Evolutionary conservation across 2,888 invertebrate genomes (phyloP).

Genomic region (Caprella mutica): DNA sequence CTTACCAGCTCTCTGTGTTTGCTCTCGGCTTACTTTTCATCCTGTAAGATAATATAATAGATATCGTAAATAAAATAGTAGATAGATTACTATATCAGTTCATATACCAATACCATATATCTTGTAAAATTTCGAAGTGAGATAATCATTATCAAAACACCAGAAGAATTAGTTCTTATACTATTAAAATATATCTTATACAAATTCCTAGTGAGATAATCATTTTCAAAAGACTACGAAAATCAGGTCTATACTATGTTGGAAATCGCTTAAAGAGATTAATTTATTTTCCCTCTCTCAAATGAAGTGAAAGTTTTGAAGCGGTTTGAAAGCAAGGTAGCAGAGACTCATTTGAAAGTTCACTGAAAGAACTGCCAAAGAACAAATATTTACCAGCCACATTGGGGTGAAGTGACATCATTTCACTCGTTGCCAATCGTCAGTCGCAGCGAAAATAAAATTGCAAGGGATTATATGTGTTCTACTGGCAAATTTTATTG

Average conservation of each 20-base stretch:
- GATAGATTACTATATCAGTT: constrained; percentile 9
- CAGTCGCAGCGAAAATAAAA: too few species aligned
- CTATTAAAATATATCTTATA: background rate
- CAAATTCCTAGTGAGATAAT: background rate
- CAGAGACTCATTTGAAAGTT: too few species aligned
- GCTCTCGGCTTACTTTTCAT: too few species aligned
- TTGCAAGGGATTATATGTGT: too few species aligned
- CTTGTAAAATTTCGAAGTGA: background rate
- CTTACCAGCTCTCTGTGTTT: too few species aligned
- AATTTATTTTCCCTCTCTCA: background rate
- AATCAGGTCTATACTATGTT: background rate
- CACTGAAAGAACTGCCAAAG: too few species aligned
- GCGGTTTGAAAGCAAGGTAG: background rate
- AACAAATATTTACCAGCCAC: too few species aligned
- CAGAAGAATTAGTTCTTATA: constrained; percentile 12
- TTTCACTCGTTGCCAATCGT: too few species aligned
- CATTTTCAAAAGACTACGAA: background rate
- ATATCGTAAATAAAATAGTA: constrained; percentile 2
- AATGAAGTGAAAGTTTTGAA: background rate
- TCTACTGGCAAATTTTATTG: too few species aligned
- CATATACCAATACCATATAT: background rate
- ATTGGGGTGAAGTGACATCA: too few species aligned
- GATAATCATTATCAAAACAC: background rate
- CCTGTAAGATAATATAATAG: background rate
- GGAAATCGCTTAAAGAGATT: background rate